These are phyloP conservation scores for Bellardia pandia DNA, from an alignment of 2,888 invertebrate genomes.

Conservation along the genomic window DNA sequence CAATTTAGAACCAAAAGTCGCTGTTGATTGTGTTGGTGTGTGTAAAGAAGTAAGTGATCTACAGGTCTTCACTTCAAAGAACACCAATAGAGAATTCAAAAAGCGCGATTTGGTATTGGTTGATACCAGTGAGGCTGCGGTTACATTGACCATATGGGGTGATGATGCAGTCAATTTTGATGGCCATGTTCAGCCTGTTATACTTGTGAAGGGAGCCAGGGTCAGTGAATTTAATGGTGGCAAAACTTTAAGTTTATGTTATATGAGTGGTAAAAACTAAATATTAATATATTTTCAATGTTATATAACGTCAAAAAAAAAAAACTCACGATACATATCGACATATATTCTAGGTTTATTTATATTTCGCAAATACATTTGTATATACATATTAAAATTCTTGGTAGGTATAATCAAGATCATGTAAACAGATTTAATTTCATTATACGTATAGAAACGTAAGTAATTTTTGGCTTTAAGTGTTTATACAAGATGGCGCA, in stretches of 20 bases:
- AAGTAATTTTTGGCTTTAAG: too few species aligned
- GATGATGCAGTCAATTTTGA: constrained; percentile 94
- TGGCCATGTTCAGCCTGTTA: constrained; percentile 90
- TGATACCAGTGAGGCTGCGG: constrained; percentile 91
- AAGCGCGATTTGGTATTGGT: constrained; percentile 95
- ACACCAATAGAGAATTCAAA: constrained; percentile 92
- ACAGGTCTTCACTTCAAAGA: constrained; percentile 88
- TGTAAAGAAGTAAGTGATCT: constrained; percentile 90
- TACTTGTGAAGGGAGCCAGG: constrained; percentile 93
- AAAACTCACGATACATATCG: too few species aligned
- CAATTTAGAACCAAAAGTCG: constrained; percentile 87
- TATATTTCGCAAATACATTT: too few species aligned
- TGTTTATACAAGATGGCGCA: too few species aligned
- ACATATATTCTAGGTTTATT: too few species aligned
- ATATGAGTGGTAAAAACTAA: too few species aligned
- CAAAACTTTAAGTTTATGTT: constrained; percentile 88
- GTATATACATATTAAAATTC: too few species aligned
- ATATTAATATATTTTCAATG: too few species aligned
- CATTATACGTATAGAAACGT: too few species aligned
- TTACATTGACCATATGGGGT: constrained; percentile 96
- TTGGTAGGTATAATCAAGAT: too few species aligned
- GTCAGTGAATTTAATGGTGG: constrained; percentile 94
- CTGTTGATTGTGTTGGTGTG: constrained; percentile 96
- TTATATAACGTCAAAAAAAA: too few species aligned
- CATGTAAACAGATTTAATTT: too few species aligned